A percentile compares a stretch with the other conserved stretches of the same genome.
These are phyloP conservation scores for Archocentrus centrarchus DNA, from an alignment of 2,113 vertebrate genomes.

Conservation along the genomic window DNA sequence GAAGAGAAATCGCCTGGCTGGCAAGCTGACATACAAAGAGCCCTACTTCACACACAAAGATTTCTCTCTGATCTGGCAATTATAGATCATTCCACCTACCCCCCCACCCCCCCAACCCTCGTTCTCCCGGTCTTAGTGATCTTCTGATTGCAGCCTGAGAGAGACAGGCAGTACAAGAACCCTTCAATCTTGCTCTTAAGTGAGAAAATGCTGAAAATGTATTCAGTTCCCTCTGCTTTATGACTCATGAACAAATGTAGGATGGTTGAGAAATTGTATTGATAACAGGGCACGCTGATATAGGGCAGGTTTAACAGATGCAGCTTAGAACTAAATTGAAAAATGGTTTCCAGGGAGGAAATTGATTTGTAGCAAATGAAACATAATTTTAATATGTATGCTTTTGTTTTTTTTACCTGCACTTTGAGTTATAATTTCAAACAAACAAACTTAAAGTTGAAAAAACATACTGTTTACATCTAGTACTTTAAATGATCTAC, in stretches of 20 bases:
- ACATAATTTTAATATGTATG: not conserved
- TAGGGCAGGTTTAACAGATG: conserved; percentile 30
- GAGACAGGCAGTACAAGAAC: conserved; percentile 67
- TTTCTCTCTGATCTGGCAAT: conserved; percentile 76
- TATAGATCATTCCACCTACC: conserved; percentile 63
- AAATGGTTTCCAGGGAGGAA: not conserved
- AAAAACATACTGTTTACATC: not conserved
- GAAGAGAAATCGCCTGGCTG: conserved; percentile 50
- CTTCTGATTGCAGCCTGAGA: conserved; percentile 69
- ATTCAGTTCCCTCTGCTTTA: conserved; percentile 55
- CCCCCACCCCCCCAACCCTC: conserved; percentile 8
- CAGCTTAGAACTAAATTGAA: conserved; percentile 31
- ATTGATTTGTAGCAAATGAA: conserved; percentile 9
- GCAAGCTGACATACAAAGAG: conserved; percentile 61
- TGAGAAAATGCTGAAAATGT: conserved; percentile 60
- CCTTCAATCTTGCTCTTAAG: conserved; percentile 69
- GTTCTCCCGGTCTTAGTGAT: conserved; percentile 59
- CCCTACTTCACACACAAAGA: conserved; percentile 69
- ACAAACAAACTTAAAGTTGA: rapidly evolving
- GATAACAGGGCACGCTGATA: conserved; percentile 35
- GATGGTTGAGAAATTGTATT: conserved; percentile 46
- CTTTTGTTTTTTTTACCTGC: not conserved
- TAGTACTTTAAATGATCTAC: not conserved
- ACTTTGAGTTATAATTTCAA: not conserved
- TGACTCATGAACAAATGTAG: conserved; percentile 56